A percentile compares a stretch with the other conserved stretches of the same genome.
phyloP scores from a whole-genome alignment of 1,140 invertebrate species.

The Aleiodes sp. region DNA sequence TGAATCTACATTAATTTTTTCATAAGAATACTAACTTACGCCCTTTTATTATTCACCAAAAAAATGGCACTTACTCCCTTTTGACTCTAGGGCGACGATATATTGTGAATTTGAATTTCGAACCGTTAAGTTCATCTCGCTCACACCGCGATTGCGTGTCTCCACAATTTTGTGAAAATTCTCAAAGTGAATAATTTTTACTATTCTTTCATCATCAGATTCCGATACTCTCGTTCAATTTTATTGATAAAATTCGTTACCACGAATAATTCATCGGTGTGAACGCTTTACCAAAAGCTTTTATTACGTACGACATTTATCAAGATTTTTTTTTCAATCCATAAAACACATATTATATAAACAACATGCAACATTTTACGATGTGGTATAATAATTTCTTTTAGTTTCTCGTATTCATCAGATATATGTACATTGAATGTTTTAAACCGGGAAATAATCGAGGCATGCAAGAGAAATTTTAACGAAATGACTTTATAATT shows the following conservation, averaged over 20 bases:
- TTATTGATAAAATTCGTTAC: constrained; percentile 15
- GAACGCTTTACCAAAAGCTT: constrained; percentile 39
- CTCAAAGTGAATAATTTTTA: neutral
- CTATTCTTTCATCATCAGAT: neutral
- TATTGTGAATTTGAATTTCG: constrained; percentile 33
- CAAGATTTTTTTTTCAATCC: constrained; percentile 50
- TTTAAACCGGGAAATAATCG: constrained; percentile 3
- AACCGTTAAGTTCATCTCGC: constrained; percentile 27
- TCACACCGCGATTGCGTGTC: constrained; percentile 39
- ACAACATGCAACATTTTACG: constrained; percentile 65
- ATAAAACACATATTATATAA: constrained; percentile 65
- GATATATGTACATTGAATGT: neutral
- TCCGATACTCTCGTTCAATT: neutral
- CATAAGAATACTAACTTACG: no score
- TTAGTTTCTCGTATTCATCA: neutral
- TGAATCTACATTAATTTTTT: no score
- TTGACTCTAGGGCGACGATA: no score
- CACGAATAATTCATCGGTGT: constrained; percentile 38
- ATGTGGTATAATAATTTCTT: constrained; percentile 52
- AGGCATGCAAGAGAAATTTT: neutral
- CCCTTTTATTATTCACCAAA: no score
- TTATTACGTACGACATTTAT: constrained; percentile 60
- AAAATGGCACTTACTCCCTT: no score
- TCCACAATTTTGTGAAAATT: neutral
- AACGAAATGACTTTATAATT: neutral